phyloP scores from a whole-genome alignment of 1,140 invertebrate genomes.

The Drosophila carrolli region DNA sequence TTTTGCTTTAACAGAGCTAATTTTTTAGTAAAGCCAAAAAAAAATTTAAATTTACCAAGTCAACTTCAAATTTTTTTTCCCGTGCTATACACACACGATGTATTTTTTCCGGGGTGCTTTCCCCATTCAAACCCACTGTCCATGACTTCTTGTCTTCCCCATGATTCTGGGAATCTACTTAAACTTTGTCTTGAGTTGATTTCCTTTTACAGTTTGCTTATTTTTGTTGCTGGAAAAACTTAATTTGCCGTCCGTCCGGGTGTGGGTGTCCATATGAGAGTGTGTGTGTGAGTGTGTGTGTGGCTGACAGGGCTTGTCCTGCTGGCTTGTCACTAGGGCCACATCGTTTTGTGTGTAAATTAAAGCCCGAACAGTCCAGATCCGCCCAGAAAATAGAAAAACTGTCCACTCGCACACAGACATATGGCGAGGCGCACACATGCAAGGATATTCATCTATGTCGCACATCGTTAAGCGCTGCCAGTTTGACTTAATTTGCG shows the following conservation, averaged over 20 bases:
- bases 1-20: too few species aligned
- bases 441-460: constrained; percentile 66
- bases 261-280: neutral
- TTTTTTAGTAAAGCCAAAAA: too few species aligned
- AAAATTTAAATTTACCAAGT: too few species aligned
- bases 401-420: constrained; percentile 19
- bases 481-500: constrained; percentile 82
- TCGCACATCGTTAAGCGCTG: constrained; percentile 81
- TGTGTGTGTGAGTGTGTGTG: neutral
- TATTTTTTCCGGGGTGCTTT: neutral
- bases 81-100: neutral
- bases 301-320: constrained; percentile 7
- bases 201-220: constrained; percentile 49
- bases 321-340: constrained; percentile 10
- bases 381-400: constrained; percentile 1
- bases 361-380: constrained; percentile 32
- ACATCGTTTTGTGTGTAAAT: constrained; percentile 60
- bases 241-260: constrained; percentile 54
- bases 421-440: constrained; percentile 17
- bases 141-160: neutral
- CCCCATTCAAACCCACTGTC: constrained; percentile 16
- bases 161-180: constrained; percentile 27
- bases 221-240: constrained; percentile 43
- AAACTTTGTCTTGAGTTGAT: constrained; percentile 65
- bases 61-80: neutral